A percentile compares a stretch with the other conserved stretches of the same genome.
Evolutionary conservation across 2,113 vertebrate species (phyloP).

Genomic region (Pungitius pungitius): DNA sequence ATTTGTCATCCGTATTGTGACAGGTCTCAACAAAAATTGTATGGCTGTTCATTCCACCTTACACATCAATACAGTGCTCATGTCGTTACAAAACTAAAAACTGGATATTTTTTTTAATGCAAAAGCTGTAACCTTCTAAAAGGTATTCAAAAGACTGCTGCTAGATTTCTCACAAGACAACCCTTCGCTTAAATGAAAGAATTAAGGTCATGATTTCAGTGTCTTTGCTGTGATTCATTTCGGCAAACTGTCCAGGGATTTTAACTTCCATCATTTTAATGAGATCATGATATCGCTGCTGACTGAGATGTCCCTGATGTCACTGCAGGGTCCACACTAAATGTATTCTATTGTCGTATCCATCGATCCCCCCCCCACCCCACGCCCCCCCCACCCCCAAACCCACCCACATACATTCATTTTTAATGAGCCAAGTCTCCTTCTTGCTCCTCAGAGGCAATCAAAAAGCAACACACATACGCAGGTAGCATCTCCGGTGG

Average conservation of each 20-base stretch:
- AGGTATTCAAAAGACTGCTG: background rate
- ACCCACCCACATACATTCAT: conserved; percentile 54
- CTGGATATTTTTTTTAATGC: background rate
- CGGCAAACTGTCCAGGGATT: no score
- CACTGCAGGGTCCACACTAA: conserved; percentile 53
- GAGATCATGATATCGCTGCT: conserved; percentile 66
- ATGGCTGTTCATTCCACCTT: conserved; percentile 7
- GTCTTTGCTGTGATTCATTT: conserved; percentile 63
- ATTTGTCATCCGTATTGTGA: conserved; percentile 25
- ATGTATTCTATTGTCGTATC: conserved; percentile 71
- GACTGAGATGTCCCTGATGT: conserved; percentile 66
- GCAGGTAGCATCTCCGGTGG: conserved; percentile 21
- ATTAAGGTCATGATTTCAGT: conserved; percentile 62
- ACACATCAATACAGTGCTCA: background rate
- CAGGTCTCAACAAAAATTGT: conserved; percentile 5
- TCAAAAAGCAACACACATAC: conserved; percentile 46
- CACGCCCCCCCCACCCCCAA: no score
- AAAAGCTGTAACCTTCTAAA: background rate
- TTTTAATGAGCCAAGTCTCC: conserved; percentile 62
- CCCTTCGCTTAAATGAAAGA: conserved; percentile 60
- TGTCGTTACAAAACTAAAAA: conserved; percentile 8
- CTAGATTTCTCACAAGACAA: background rate
- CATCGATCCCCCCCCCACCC: conserved; percentile 63
- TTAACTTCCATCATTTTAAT: conserved; percentile 79
- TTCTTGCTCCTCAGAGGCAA: conserved; percentile 41